These are phyloP conservation scores for Stichopus chloronotus DNA, from an alignment of 35 echinoderm and acorn worm species.

Conservation along the genomic window DNA sequence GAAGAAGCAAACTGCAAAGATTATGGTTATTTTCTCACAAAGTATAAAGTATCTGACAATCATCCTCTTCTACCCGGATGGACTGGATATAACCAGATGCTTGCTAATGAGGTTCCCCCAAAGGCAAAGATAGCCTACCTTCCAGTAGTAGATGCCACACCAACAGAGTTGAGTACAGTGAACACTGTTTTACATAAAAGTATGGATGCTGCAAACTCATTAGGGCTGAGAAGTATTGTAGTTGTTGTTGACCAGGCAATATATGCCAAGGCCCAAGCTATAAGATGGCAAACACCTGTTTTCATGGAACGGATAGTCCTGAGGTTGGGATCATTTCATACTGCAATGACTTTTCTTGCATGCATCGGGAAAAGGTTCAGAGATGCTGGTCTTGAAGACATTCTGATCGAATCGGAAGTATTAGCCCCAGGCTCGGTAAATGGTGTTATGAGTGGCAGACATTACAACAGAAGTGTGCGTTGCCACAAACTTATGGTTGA, in stretches of 20 bases:
- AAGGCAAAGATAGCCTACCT: slow-evolving; percentile 62
- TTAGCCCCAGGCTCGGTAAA: slow-evolving; percentile 66
- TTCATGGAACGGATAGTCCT: slow-evolving; percentile 61
- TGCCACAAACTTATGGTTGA: slow-evolving; percentile 27
- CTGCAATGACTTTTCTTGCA: slow-evolving; percentile 53
- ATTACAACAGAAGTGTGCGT: slow-evolving; percentile 42
- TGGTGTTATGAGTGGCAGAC: slow-evolving; percentile 68
- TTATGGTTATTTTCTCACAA: slow-evolving; percentile 29
- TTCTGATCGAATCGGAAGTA: slow-evolving; percentile 65
- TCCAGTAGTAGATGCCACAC: slow-evolving; percentile 76
- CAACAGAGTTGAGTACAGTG: slow-evolving; percentile 69
- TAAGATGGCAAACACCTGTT: slow-evolving; percentile 67
- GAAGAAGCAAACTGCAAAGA: slow-evolving; percentile 3
- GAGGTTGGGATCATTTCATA: slow-evolving; percentile 70
- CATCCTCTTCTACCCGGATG: slow-evolving; percentile 49
- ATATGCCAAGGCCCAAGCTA: slow-evolving; percentile 73
- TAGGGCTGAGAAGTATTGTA: slow-evolving; percentile 23
- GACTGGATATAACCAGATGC: slow-evolving; percentile 65
- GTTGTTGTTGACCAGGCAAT: slow-evolving; percentile 77
- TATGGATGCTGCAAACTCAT: slow-evolving; percentile 52
- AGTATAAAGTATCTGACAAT: not conserved
- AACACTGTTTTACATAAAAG: slow-evolving; percentile 69
- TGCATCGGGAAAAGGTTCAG: slow-evolving; percentile 75
- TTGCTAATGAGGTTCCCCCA: slow-evolving; percentile 9
- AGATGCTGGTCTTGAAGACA: slow-evolving; percentile 80